Conservation (phyloP, 1,140 invertebrate genomes). For the Zophobas atratus region DNA sequence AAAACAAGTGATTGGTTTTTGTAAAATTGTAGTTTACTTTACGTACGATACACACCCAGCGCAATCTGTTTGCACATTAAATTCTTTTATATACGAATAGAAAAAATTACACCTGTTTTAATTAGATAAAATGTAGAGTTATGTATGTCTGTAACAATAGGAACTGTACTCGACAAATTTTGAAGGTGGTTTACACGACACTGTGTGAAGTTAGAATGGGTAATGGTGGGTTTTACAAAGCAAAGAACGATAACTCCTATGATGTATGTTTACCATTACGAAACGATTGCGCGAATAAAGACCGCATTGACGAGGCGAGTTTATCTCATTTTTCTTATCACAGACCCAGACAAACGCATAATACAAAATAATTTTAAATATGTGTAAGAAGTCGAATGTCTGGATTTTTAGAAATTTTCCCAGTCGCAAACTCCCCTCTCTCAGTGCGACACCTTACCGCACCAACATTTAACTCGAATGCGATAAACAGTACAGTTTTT, state of each 20-base stretch:
- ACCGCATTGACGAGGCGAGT: constrained; percentile 50
- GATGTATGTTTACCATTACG: constrained; percentile 50
- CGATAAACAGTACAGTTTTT: constrained; percentile 30
- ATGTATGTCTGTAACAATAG: constrained; percentile 11
- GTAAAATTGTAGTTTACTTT: constrained; percentile 40
- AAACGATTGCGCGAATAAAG: constrained; percentile 53
- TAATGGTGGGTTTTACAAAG: constrained; percentile 38
- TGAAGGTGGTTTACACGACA: constrained; percentile 7
- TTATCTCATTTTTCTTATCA: constrained; percentile 53
- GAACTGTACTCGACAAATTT: constrained; percentile 17
- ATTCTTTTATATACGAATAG: background rate
- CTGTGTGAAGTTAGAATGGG: constrained; percentile 26
- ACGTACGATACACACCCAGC: constrained; percentile 37
- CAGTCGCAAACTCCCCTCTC: background rate
- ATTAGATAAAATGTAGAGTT: constrained; percentile 6
- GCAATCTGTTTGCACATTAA: constrained; percentile 28
- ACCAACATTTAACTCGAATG: constrained; percentile 5
- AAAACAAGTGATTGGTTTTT: constrained; percentile 33
- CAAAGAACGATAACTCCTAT: constrained; percentile 51
- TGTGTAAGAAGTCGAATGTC: constrained; percentile 40
- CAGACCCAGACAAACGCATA: constrained; percentile 52
- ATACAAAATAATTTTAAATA: constrained; percentile 48
- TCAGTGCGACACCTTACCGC: constrained; percentile 8
- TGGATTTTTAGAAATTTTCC: constrained; percentile 9
- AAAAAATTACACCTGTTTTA: background rate